Evolutionary conservation across 2,888 invertebrate genomes (phyloP), one percentile per base, ranked within the genome.

Genomic region (Helobdella robusta): DNA sequence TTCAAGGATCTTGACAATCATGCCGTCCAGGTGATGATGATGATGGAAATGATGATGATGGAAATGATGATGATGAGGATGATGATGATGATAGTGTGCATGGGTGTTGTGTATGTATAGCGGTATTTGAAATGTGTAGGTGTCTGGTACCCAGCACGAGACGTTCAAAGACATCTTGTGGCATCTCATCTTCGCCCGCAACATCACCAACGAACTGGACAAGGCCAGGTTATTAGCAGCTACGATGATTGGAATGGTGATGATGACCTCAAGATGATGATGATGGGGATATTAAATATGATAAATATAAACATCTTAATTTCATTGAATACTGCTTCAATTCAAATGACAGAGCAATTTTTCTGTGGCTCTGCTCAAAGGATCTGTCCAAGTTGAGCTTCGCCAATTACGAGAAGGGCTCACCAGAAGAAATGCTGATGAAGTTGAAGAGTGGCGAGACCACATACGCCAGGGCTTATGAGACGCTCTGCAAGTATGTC

Each of bases 301-400:
- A 28, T 23, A 11, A 5, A 25, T n/a, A 11, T 11, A 18, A 18
- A 50, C 6, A 23, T 50, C n/a, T 8, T 50, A 23, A 28, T 30
- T 58, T 8, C 28, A 8, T 23, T 58, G 23, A 6, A 50, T 18
- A 5, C 20, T 48, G 4, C 25, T 18, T n/a, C n/a, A n/a, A n/a
- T n/a, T n/a, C 11, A 30, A 64, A 44, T 23, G 71, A 8, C 74
- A 78, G 79, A 74, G 78, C 78, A 23, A 77, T 79, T 34, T 79
- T 79, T 74, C 74, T 78, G 34, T 79, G 79, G 79, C 69, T 79
- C 67, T 79, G 79, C 64, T 78, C 79, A 8, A 79, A 78, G 72
- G 78, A 79, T 69, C 69, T 79, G 20, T 58, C 75, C 66, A 75
- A 77, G 67, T 75, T 79, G 72, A 73, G 75, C 59, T 79, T 79